Evolutionary conservation across 2,888 invertebrate species (phyloP).

Genomic region (Hofmannophila pseudospretella): DNA sequence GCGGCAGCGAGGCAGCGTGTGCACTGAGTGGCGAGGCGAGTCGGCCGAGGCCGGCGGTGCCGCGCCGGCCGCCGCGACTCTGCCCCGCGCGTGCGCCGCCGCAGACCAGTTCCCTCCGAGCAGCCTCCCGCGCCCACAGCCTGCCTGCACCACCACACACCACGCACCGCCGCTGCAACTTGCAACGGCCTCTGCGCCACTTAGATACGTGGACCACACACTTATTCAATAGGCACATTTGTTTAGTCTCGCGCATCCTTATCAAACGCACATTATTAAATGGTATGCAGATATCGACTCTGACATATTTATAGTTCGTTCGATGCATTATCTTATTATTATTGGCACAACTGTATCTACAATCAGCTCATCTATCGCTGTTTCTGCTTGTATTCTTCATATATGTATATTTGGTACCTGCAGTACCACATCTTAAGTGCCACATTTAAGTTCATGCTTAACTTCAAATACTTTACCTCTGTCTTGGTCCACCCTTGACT

Average conservation of each 20-base stretch:
- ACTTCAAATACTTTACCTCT: no score
- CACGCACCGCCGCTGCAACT: slow-evolving; percentile 11
- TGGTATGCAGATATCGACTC: not conserved
- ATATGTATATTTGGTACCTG: no score
- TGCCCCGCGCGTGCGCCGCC: slow-evolving; percentile 59
- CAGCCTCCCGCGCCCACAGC: slow-evolving; percentile 51
- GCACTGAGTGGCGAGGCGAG: slow-evolving; percentile 57
- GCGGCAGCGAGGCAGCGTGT: slow-evolving; percentile 66
- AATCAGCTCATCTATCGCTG: not conserved
- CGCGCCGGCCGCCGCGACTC: slow-evolving; percentile 38
- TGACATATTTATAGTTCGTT: not conserved
- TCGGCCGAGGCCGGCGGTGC: slow-evolving; percentile 36
- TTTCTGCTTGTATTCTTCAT: no score
- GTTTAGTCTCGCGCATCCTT: slow-evolving; percentile 8
- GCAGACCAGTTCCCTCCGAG: not conserved
- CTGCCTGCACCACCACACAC: slow-evolving; percentile 21
- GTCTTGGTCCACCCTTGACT: no score
- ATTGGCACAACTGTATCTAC: no score
- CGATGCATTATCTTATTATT: not conserved
- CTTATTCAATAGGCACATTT: slow-evolving; percentile 15
- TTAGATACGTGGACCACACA: slow-evolving; percentile 24
- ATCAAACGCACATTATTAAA: slow-evolving; percentile 3
- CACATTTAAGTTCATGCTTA: no score
- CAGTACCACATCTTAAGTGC: no score
- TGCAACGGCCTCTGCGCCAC: slow-evolving; percentile 13